These are phyloP conservation scores for Cinara cedri DNA, from an alignment of 2,888 invertebrate species.

Conservation along the genomic window DNA sequence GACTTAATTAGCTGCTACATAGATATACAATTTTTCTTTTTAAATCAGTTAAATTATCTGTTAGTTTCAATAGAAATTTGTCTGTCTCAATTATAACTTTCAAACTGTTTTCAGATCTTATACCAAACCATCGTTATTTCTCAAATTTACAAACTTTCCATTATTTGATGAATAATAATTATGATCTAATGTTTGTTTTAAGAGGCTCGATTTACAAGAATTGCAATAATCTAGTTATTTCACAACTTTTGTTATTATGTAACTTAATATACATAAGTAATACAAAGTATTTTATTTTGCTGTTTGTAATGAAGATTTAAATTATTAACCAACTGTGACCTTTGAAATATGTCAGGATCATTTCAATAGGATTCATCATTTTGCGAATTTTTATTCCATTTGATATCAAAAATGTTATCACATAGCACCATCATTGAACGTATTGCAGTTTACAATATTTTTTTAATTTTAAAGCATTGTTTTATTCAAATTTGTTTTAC, in stretches of 20 bases:
- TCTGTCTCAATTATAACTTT: constrained; percentile 1
- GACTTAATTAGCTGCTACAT: not conserved
- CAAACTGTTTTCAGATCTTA: not conserved
- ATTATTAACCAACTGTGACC: not conserved
- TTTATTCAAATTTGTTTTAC: not conserved
- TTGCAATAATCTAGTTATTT: not conserved
- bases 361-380: not conserved
- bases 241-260: not conserved
- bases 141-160: not conserved
- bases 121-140: not conserved
- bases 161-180: not conserved
- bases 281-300: not conserved
- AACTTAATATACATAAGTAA: not conserved
- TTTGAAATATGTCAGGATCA: not conserved
- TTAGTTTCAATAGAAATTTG: not conserved
- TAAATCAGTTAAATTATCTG: constrained; percentile 1
- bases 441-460: not conserved
- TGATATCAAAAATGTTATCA: not conserved
- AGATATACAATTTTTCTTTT: not conserved
- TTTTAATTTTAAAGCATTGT: not conserved
- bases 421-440: not conserved
- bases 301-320: not conserved
- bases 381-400: not conserved
- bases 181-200: constrained; percentile 10
- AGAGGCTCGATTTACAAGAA: not conserved